Conservation (phyloP, 1,140 invertebrate species). For the Euwallacea similis region DNA sequence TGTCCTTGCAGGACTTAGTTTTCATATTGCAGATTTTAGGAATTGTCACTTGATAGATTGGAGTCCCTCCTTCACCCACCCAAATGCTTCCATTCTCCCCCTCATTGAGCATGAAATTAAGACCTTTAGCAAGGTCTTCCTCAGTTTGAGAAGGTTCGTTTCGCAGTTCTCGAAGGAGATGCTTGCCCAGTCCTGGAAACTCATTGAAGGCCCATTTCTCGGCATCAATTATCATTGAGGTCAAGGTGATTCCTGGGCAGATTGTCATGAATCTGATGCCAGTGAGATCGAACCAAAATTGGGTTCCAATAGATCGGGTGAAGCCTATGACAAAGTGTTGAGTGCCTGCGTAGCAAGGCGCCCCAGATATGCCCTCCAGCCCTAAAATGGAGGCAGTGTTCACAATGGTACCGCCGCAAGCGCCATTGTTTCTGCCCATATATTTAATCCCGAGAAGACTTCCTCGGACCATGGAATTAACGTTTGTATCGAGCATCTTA, state of each 20-base stretch:
- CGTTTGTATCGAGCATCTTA: constrained; percentile 54
- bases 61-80: constrained; percentile 57
- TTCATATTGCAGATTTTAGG: constrained; percentile 38
- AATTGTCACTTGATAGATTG: constrained; percentile 57
- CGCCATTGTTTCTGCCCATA: constrained; percentile 55
- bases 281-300: constrained; percentile 50
- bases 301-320: constrained; percentile 51
- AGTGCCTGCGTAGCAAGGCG: constrained; percentile 56
- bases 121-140: constrained; percentile 55
- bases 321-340: constrained; percentile 60
- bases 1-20: not conserved
- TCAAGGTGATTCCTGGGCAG: constrained; percentile 52
- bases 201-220: constrained; percentile 34
- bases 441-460: constrained; percentile 54
- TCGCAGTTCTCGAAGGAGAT: constrained; percentile 9
- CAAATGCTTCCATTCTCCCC: constrained; percentile 59
- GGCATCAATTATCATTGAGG: constrained; percentile 48
- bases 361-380: constrained; percentile 52
- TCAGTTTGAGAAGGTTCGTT: constrained; percentile 47
- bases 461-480: constrained; percentile 51
- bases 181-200: constrained; percentile 31
- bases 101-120: constrained; percentile 56
- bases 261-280: constrained; percentile 55
- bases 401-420: constrained; percentile 54
- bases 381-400: constrained; percentile 56